These are phyloP conservation scores for Strix occidentalis DNA, from an alignment of 2,797 vertebrate species.

Conservation along the genomic window DNA sequence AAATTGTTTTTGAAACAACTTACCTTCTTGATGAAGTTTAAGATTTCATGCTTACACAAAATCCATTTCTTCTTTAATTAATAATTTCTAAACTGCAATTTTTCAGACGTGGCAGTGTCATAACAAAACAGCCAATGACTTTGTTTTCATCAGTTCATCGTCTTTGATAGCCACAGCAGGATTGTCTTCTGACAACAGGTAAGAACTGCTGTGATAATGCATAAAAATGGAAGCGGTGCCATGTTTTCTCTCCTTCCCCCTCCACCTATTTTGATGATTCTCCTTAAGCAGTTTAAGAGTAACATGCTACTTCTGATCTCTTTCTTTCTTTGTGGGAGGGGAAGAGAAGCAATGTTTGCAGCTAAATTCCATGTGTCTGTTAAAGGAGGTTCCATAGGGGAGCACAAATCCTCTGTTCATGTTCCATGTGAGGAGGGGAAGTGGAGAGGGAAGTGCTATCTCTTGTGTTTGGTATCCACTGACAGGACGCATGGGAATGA, in stretches of 20 bases:
- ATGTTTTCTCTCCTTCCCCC: background rate
- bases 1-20: background rate
- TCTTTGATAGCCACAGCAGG: constrained; percentile 96
- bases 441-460: background rate
- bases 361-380: background rate
- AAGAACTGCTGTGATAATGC: constrained; percentile 4
- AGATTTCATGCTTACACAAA: background rate
- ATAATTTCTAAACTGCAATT: constrained; percentile 48
- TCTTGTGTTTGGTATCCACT: background rate
- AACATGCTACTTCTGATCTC: background rate
- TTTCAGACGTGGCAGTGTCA: constrained; percentile 95
- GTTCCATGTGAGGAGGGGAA: background rate
- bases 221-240: background rate
- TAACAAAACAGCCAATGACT: constrained; percentile 96
- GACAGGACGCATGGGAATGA: accelerated
- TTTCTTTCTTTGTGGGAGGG: background rate
- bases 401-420: background rate
- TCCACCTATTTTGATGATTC: background rate
- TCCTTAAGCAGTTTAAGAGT: background rate
- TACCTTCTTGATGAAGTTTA: background rate
- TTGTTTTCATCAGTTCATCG: constrained; percentile 95
- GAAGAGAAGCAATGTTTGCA: background rate
- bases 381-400: background rate
- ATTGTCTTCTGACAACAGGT: constrained; percentile 95
- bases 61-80: background rate